phyloP scores from a whole-genome alignment of 2,888 invertebrate species.

The Abscondita cerata region DNA sequence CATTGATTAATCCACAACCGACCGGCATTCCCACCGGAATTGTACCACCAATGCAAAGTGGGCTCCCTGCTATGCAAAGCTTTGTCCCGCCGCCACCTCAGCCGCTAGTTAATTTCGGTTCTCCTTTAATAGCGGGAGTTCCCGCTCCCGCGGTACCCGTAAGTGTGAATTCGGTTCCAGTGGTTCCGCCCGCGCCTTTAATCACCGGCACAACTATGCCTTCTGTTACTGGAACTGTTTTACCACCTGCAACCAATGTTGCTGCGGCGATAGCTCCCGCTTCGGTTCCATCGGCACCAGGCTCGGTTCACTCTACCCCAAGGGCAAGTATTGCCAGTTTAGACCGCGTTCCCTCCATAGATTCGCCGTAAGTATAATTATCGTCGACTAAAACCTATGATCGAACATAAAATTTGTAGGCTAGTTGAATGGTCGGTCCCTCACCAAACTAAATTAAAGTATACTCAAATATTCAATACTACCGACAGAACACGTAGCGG shows the following conservation, averaged over 20 bases:
- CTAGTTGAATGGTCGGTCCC: slow-evolving; percentile 88
- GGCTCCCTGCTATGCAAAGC: slow-evolving; percentile 26
- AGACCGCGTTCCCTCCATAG: slow-evolving; percentile 58
- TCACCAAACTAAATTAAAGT: slow-evolving; percentile 83
- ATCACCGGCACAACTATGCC: slow-evolving; percentile 8
- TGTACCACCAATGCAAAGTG: slow-evolving; percentile 43
- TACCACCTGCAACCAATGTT: background rate
- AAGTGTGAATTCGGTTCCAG: slow-evolving; percentile 9
- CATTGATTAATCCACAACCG: slow-evolving; percentile 24
- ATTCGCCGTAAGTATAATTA: slow-evolving; percentile 55
- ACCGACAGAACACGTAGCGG: slow-evolving; percentile 89
- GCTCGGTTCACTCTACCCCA: slow-evolving; percentile 52
- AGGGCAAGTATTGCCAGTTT: slow-evolving; percentile 56
- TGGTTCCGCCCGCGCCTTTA: background rate
- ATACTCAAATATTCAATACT: slow-evolving; percentile 93
- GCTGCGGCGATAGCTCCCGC: slow-evolving; percentile 40
- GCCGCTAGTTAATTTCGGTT: slow-evolving; percentile 18
- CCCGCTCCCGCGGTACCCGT: background rate
- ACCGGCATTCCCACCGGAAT: slow-evolving; percentile 41
- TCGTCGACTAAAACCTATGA: too few species aligned
- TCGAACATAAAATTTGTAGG: slow-evolving; percentile 38
- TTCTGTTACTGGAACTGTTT: background rate
- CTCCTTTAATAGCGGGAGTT: slow-evolving; percentile 20
- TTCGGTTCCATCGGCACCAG: slow-evolving; percentile 41
- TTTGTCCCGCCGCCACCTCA: slow-evolving; percentile 23